Percentiles rank a stretch among this genome's conserved stretches.
Conservation (phyloP, 1,140 invertebrate species). For the Cherax quadricarinatus region DNA sequence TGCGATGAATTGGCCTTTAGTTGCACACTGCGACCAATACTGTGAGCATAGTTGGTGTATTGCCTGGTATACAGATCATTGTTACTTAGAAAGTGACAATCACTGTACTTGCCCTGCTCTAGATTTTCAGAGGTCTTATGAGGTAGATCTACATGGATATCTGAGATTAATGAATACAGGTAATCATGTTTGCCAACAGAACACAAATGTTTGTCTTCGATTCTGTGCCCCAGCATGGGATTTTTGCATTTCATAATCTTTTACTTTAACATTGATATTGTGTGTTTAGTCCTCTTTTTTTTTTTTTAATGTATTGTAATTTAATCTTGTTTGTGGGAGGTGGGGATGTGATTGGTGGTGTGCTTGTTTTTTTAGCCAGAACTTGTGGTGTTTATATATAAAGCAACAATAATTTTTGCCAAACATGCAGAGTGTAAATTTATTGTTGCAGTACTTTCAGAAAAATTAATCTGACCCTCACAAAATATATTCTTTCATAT, state of each 20-base stretch:
- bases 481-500: too few relatives aligned
- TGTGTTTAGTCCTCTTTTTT: background rate
- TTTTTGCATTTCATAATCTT: background rate
- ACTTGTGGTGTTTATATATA: too few relatives aligned
- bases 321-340: background rate
- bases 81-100: background rate
- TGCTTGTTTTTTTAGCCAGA: too few relatives aligned
- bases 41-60: background rate
- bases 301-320: background rate
- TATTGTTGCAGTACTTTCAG: too few relatives aligned
- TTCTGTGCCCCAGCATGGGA: constrained; percentile 26
- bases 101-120: constrained; percentile 2
- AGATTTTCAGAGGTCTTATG: background rate
- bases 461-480: too few relatives aligned
- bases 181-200: constrained; percentile 19
- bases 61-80: background rate
- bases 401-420: too few relatives aligned
- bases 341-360: too few relatives aligned
- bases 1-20: background rate
- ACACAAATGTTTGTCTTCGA: constrained; percentile 1
- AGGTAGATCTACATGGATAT: constrained; percentile 10
- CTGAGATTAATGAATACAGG: background rate
- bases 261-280: background rate
- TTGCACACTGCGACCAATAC: background rate
- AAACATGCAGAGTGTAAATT: too few relatives aligned